Evolutionary conservation across 2,888 invertebrate species (phyloP).

Genomic region (Ganaspis brasiliensis): DNA sequence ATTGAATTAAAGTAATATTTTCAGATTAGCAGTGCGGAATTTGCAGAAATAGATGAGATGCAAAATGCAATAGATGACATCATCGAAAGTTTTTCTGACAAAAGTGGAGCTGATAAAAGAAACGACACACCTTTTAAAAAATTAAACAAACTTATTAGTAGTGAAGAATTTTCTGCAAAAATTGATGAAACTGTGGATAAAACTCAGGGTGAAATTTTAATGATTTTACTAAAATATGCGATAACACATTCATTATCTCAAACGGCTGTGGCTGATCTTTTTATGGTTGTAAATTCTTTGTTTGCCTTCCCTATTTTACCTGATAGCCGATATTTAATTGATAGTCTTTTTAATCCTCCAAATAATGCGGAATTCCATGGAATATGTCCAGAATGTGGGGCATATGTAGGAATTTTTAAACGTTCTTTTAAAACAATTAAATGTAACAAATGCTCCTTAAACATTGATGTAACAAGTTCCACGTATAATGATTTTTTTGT

Average conservation of each 20-base stretch:
- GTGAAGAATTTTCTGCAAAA: background rate
- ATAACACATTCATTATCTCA: conserved; percentile 35
- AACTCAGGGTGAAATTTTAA: conserved; percentile 27
- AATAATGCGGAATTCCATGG: conserved; percentile 41
- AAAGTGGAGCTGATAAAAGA: background rate
- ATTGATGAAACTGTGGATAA: background rate
- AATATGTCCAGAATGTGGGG: conserved; percentile 36
- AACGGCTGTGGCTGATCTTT: conserved; percentile 33
- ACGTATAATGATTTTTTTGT: conserved; percentile 43
- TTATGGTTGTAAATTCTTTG: conserved; percentile 42
- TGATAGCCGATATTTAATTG: conserved; percentile 46
- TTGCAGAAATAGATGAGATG: too few species aligned
- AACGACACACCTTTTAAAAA: background rate
- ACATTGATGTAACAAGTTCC: conserved; percentile 20
- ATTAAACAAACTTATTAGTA: background rate
- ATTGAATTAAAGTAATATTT: too few species aligned
- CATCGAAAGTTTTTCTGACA: background rate
- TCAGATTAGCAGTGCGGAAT: too few species aligned
- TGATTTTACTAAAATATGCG: conserved; percentile 43
- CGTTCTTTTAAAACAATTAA: background rate
- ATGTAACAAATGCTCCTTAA: conserved; percentile 27
- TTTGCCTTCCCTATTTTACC: conserved; percentile 46
- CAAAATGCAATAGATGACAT: too few species aligned
- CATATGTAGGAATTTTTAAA: conserved; percentile 37
- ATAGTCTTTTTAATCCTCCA: conserved; percentile 25